Conservation (phyloP, 2,888 invertebrate species). For the Scelioninae gen. 2 region DNA sequence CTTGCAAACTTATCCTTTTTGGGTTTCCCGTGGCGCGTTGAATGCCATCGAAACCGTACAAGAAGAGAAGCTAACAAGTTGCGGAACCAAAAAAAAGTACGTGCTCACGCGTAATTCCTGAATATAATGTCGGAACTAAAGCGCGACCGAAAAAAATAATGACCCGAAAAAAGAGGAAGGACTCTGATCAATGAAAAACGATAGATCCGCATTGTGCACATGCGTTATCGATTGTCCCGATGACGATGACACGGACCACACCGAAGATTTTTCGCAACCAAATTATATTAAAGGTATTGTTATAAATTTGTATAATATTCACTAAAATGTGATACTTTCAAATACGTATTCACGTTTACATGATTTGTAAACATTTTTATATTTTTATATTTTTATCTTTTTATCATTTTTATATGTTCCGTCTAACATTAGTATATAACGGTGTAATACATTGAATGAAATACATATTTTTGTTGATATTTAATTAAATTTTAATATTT, state of each 20-base stretch:
- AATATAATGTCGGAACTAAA: conserved; percentile 31
- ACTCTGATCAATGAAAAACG: conserved; percentile 23
- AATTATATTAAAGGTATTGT: too few relatives aligned
- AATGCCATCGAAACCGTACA: conserved; percentile 54
- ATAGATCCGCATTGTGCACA: conserved; percentile 22
- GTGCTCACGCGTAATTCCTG: conserved; percentile 60
- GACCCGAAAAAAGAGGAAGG: conserved; percentile 13
- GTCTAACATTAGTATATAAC: too few relatives aligned
- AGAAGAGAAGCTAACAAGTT: conserved; percentile 50
- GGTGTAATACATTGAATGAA: too few relatives aligned
- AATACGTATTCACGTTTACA: too few relatives aligned
- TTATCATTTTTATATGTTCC: background rate
- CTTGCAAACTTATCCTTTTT: conserved; percentile 53
- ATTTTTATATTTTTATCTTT: too few relatives aligned
- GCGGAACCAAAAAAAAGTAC: conserved; percentile 54
- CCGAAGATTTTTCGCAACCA: conserved; percentile 12
- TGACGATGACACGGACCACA: conserved; percentile 10
- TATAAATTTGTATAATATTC: too few relatives aligned
- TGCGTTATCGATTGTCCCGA: conserved; percentile 28
- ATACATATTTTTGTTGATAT: too few relatives aligned
- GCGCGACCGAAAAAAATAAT: background rate
- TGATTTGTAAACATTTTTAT: too few relatives aligned
- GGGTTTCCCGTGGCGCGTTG: conserved; percentile 49
- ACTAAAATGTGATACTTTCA: too few relatives aligned
- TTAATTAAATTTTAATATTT: too few relatives aligned